phyloP scores from a whole-genome alignment of 2,888 invertebrate genomes.

The Phortica magna region DNA sequence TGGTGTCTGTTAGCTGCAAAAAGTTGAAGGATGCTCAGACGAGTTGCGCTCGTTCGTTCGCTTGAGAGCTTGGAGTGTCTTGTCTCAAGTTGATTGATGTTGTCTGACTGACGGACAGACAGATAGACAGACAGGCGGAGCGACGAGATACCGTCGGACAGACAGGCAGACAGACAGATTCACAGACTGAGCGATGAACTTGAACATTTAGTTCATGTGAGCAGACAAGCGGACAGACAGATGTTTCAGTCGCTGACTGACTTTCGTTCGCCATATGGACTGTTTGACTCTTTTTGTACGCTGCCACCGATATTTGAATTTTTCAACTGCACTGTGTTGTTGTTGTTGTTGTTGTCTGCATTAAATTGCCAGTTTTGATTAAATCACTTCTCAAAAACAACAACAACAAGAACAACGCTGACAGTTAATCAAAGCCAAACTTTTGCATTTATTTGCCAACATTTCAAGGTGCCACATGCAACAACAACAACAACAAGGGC shows the following conservation, averaged over 20 bases:
- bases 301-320: conserved; percentile 24
- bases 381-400: conserved; percentile 68
- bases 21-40: conserved; percentile 59
- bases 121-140: conserved; percentile 1
- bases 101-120: conserved; percentile 50
- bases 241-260: conserved; percentile 45
- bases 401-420: conserved; percentile 44
- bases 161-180: neutral
- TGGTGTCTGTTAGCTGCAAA: conserved; percentile 17
- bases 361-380: conserved; percentile 54
- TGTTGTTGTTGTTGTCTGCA: conserved; percentile 28
- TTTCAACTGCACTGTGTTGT: conserved; percentile 19
- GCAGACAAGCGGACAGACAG: conserved; percentile 45
- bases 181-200: conserved; percentile 19
- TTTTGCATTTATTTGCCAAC: conserved; percentile 21
- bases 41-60: conserved; percentile 34
- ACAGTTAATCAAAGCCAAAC: conserved; percentile 68
- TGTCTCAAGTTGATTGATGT: conserved; percentile 75
- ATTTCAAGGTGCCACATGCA: conserved; percentile 20
- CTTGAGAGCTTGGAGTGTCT: conserved; percentile 58
- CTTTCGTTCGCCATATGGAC: conserved; percentile 32
- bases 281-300: neutral
- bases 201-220: conserved; percentile 12
- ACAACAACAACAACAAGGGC: neutral
- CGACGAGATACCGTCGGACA: conserved; percentile 6